Percentiles rank a stretch among this genome's conserved stretches.
Conservation (phyloP, 92 coral and sea anemone species). For the Epizoanthus ramosus region DNA sequence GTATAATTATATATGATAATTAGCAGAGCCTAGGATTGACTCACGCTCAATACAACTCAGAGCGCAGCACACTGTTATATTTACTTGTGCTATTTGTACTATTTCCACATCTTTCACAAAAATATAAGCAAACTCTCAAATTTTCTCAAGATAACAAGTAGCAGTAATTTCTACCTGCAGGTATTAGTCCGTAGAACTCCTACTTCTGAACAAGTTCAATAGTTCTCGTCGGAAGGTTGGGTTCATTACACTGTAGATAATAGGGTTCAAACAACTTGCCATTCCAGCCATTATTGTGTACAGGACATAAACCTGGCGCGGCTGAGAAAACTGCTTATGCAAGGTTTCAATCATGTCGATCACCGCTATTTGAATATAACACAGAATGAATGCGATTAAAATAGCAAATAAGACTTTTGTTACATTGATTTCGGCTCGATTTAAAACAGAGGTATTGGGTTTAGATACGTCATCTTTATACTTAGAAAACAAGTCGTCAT, state of each 20-base stretch:
- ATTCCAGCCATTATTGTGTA: slow-evolving; percentile 21
- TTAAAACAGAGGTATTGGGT: not conserved
- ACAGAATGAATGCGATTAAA: slow-evolving; percentile 19
- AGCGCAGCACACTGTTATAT: too few relatives aligned
- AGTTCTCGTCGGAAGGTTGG: slow-evolving; percentile 26
- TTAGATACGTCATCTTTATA: not conserved
- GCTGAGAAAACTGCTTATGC: slow-evolving; percentile 34
- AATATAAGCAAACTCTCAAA: too few relatives aligned
- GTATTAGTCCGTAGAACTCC: not conserved
- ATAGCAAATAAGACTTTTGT: slow-evolving; percentile 30
- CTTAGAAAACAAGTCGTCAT: slow-evolving; percentile 7
- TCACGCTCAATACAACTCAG: too few relatives aligned
- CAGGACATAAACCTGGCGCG: slow-evolving; percentile 27
- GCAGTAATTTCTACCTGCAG: too few relatives aligned
- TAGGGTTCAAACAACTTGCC: slow-evolving; percentile 35
- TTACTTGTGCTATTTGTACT: too few relatives aligned
- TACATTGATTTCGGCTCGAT: slow-evolving; percentile 18
- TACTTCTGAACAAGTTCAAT: not conserved
- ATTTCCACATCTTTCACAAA: too few relatives aligned
- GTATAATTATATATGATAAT: too few relatives aligned
- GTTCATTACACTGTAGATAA: slow-evolving; percentile 29
- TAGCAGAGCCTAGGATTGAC: too few relatives aligned
- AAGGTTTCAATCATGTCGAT: slow-evolving; percentile 28
- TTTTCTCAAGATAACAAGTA: too few relatives aligned
- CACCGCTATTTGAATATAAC: slow-evolving; percentile 32